Evolutionary conservation across 1,140 invertebrate genomes (phyloP), one percentile per base, ranked within the genome.

Genomic region (Drosophila punjabiensis): DNA sequence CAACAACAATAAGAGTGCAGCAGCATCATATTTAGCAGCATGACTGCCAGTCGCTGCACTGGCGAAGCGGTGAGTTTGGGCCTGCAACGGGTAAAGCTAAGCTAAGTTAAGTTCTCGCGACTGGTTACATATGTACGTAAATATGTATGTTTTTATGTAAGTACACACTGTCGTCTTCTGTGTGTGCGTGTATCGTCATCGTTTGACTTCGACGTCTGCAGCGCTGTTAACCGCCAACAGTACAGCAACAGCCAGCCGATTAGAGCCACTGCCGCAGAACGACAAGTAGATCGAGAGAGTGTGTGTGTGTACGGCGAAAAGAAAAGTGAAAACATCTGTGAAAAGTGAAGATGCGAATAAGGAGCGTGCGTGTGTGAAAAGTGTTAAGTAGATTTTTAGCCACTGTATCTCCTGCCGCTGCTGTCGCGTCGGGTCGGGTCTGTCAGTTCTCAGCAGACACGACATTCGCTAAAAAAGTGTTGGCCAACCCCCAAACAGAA

Each of bases 11-110:
- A 80, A 52, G 11, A 39, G 13, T 58, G 30, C 20, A 50, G 50
- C 66, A 76, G 58, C 45, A 35, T 33, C 61, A 60, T 30, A 16
- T 24, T 71, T 30, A 41, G 37, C 39, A 65, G 20, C 59, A 75
- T 71, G 58, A 39, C 63, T 56, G 60, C 32, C 45, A 67, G 35
- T 50, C 47, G 50, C 75, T 87, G 79, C 74, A 82, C 48, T 79
- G 64, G 64, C 59, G 70, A 74, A 78, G 73, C 53, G 84, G 84
- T 88, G 89, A 88, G 84, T 88, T 71, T 33, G 16, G 8, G 30
- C 2, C 41, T 48, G 24, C 59, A 30, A 1, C 16, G 33, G 45
- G 24, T 24, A 74, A 45, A 45, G 32, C 48, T 71, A 45, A 45
- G 32, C 48, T 71, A 69, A 69, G 68, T 20, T 45, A 45, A 45